Percentiles rank a stretch among this genome's conserved stretches.
Conservation (phyloP, 2,797 vertebrate genomes). For the Sebastolobus alascanus region DNA sequence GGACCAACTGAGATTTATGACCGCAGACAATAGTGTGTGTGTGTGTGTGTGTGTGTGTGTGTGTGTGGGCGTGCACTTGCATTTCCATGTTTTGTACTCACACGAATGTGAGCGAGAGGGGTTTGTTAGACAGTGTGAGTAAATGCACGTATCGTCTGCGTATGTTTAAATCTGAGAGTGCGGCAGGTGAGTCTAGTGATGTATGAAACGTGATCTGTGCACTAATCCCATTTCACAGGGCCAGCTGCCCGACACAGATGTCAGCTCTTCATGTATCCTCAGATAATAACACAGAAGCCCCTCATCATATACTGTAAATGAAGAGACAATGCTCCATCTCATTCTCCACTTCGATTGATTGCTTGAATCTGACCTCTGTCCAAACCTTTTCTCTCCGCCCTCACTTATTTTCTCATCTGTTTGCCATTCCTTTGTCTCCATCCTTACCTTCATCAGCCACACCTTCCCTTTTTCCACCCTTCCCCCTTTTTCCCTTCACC, state of each 20-base stretch:
- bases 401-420: conserved; percentile 16
- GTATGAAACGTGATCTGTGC: conserved; percentile 75
- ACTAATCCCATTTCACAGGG: conserved; percentile 64
- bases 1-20: conserved; percentile 48
- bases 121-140: background rate
- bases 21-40: conserved; percentile 13
- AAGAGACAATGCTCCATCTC: conserved; percentile 15
- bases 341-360: conserved; percentile 42
- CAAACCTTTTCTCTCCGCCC: conserved; percentile 1
- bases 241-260: conserved; percentile 74
- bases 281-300: conserved; percentile 40
- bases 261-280: conserved; percentile 54
- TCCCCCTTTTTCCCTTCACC: conserved; percentile 5
- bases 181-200: conserved; percentile 76
- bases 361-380: conserved; percentile 43
- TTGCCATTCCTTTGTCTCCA: conserved; percentile 51
- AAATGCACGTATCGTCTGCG: conserved; percentile 1
- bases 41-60: background rate
- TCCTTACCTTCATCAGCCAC: conserved; percentile 49
- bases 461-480: conserved; percentile 32
- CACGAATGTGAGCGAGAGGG: background rate
- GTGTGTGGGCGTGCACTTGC: background rate
- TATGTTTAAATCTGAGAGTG: conserved; percentile 55
- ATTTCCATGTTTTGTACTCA: background rate
- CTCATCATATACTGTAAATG: background rate